Percentiles rank a stretch among this genome's conserved stretches.
These are phyloP conservation scores for Megalops atlanticus DNA, from an alignment of 2,113 vertebrate genomes.

Conservation along the genomic window DNA sequence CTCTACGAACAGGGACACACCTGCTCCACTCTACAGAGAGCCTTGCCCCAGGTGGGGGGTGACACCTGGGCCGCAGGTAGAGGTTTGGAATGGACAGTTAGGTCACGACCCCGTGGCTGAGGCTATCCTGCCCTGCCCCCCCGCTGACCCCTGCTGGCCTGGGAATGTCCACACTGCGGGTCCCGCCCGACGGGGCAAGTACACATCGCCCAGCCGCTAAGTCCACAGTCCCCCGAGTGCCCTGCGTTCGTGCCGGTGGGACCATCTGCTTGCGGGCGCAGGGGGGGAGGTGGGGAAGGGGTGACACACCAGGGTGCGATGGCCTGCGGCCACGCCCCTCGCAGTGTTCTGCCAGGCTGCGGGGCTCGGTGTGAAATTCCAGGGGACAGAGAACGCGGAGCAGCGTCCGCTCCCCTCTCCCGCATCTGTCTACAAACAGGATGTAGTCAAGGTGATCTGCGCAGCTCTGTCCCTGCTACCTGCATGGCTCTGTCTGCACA, in stretches of 20 bases:
- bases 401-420: not conserved
- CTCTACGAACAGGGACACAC: too few species aligned
- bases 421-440: too few species aligned
- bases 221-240: slow-evolving; percentile 59
- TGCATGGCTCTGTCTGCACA: too few species aligned
- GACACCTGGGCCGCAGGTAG: not conserved
- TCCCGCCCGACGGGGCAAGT: slow-evolving; percentile 60
- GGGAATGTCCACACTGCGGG: slow-evolving; percentile 64
- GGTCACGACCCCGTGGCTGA: slow-evolving; percentile 11
- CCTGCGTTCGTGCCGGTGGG: slow-evolving; percentile 59
- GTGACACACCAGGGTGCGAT: slow-evolving; percentile 53
- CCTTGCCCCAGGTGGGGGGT: not conserved
- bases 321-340: not conserved
- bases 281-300: slow-evolving; percentile 49
- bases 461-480: too few species aligned
- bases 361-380: slow-evolving; percentile 57
- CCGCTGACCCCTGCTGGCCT: slow-evolving; percentile 47
- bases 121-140: not conserved
- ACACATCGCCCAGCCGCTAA: slow-evolving; percentile 70
- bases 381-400: slow-evolving; percentile 29
- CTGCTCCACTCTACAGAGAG: too few species aligned
- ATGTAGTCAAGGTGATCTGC: too few species aligned
- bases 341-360: slow-evolving; percentile 16
- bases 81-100: not conserved
- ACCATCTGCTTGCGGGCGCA: slow-evolving; percentile 50